phyloP scores from a whole-genome alignment of 2,888 invertebrate genomes.

The Cheilosia grossa region DNA sequence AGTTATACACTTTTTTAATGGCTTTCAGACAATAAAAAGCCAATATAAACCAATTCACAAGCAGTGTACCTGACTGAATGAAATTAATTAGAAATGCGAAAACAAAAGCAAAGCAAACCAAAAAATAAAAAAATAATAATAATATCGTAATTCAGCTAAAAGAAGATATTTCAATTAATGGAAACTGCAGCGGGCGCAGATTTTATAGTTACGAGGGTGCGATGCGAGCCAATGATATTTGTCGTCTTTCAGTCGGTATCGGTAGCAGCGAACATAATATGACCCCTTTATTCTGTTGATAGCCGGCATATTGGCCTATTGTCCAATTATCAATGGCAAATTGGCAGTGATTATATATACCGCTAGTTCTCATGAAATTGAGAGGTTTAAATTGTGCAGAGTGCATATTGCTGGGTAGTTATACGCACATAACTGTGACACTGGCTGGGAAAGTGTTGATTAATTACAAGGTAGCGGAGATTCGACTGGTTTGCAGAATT shows the following conservation, averaged over 20 bases:
- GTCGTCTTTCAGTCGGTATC: slow-evolving; percentile 24
- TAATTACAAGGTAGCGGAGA: slow-evolving; percentile 46
- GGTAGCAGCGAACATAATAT: not conserved
- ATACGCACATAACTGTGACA: not conserved
- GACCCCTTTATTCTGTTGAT: not conserved
- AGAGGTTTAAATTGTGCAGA: not conserved
- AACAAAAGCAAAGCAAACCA: not conserved
- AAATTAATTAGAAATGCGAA: slow-evolving; percentile 57
- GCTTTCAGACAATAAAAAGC: slow-evolving; percentile 16
- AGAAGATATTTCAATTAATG: slow-evolving; percentile 38
- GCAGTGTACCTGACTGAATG: slow-evolving; percentile 25
- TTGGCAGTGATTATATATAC: slow-evolving; percentile 15
- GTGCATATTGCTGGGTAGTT: not conserved
- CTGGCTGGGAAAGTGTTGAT: slow-evolving; percentile 45
- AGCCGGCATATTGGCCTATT: not conserved
- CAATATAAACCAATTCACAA: slow-evolving; percentile 33
- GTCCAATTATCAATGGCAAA: slow-evolving; percentile 19
- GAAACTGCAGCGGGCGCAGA: slow-evolving; percentile 27
- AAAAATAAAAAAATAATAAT: slow-evolving; percentile 11
- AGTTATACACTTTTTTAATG: not conserved
- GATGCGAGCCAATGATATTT: slow-evolving; percentile 13
- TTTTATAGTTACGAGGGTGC: slow-evolving; percentile 4
- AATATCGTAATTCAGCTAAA: slow-evolving; percentile 30
- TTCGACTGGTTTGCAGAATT: slow-evolving; percentile 34
- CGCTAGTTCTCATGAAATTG: slow-evolving; percentile 10